Evolutionary conservation across 2,113 vertebrate species (phyloP).

Genomic region (Nyctibius bracteatus): DNA sequence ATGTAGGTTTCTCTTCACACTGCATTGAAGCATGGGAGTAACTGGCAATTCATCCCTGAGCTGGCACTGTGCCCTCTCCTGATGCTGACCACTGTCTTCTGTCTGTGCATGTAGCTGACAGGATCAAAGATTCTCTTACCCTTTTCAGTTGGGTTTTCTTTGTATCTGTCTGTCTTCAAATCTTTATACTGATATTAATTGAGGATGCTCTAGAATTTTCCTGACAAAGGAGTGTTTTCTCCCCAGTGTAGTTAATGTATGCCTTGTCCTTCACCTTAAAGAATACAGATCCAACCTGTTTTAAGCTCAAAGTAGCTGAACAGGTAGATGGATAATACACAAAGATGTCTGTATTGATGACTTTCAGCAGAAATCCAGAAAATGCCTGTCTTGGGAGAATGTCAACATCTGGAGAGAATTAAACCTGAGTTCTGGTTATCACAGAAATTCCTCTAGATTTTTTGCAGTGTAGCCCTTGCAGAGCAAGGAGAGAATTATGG

Average conservation of each 20-base stretch:
- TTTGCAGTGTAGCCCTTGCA: background rate
- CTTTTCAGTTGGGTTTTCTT: background rate
- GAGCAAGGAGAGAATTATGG: background rate
- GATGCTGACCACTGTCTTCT: background rate
- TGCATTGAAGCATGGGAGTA: background rate
- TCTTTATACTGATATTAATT: background rate
- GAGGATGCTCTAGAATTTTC: background rate
- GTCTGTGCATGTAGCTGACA: background rate
- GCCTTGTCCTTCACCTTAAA: background rate
- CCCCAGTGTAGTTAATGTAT: background rate
- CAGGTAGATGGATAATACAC: background rate
- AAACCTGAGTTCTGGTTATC: background rate
- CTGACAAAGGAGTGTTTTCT: background rate
- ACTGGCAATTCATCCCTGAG: background rate
- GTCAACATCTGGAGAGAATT: background rate
- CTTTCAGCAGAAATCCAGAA: background rate
- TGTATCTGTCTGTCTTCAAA: background rate
- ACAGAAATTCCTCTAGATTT: background rate
- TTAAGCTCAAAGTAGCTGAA: background rate
- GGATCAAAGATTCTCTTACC: background rate
- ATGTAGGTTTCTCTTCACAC: background rate
- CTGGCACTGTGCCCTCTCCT: background rate
- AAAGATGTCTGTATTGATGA: background rate
- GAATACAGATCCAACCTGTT: background rate
- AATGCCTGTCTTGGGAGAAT: background rate